Evolutionary conservation across 2,797 vertebrate genomes (phyloP).

Genomic region (Champsocephalus esox): DNA sequence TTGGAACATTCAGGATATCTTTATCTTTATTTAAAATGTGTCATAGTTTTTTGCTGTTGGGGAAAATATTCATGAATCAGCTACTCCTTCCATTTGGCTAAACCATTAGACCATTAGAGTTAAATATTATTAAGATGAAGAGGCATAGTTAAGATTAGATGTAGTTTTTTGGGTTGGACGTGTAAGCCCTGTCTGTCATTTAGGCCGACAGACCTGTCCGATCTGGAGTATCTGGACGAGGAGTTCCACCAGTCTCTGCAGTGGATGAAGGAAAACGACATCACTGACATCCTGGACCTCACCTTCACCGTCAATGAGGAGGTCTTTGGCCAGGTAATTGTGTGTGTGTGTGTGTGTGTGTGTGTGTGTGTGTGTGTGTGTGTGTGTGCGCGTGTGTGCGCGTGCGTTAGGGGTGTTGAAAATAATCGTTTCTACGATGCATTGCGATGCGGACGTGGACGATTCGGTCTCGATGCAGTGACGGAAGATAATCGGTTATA

Average conservation of each 20-base stretch:
- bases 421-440: too few species aligned
- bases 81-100: too few species aligned
- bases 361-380: not conserved
- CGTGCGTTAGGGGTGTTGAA: too few species aligned
- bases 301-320: slow-evolving; percentile 99
- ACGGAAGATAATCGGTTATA: too few species aligned
- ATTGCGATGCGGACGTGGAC: too few species aligned
- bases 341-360: slow-evolving; percentile 1
- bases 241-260: slow-evolving; percentile 98
- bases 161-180: not conserved
- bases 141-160: not conserved
- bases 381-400: not conserved
- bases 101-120: too few species aligned
- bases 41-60: too few species aligned
- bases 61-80: too few species aligned
- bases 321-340: slow-evolving; percentile 94
- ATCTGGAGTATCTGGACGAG: slow-evolving; percentile 97
- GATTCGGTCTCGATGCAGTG: too few species aligned
- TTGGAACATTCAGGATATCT: too few species aligned
- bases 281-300: slow-evolving; percentile 96
- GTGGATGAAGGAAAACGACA: slow-evolving; percentile 99
- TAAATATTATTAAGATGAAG: too few species aligned
- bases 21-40: too few species aligned
- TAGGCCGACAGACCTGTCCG: slow-evolving; percentile 95
- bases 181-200: slow-evolving; percentile 11